phyloP scores from a whole-genome alignment of 2,888 invertebrate species.

The Boloria selene region DNA sequence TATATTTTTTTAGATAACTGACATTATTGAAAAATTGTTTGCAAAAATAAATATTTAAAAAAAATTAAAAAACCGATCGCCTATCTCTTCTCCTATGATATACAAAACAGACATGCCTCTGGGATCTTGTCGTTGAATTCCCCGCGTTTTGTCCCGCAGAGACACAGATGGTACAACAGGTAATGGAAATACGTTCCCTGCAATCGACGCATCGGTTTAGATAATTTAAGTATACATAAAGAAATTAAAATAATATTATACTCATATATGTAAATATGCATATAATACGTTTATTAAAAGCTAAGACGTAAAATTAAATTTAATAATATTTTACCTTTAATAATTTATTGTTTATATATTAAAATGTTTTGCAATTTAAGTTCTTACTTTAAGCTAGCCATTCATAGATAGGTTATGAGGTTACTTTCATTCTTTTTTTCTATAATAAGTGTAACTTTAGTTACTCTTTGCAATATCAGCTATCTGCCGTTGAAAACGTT shows the following conservation, averaged over 20 bases:
- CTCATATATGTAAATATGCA: background rate
- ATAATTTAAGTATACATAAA: conserved; percentile 17
- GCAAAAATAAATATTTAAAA: background rate
- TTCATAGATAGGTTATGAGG: no score
- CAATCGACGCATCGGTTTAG: conserved; percentile 29
- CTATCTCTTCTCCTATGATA: conserved; percentile 38
- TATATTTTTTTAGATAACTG: background rate
- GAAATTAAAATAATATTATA: background rate
- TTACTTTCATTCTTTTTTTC: no score
- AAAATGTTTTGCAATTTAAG: no score
- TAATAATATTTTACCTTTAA: no score
- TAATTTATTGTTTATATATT: no score
- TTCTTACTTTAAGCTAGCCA: no score
- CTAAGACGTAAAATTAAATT: no score
- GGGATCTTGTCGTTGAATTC: conserved; percentile 49
- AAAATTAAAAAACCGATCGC: background rate
- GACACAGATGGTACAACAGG: conserved; percentile 49
- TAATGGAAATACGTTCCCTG: conserved; percentile 46
- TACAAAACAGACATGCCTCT: conserved; percentile 40
- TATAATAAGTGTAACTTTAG: no score
- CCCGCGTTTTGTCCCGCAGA: conserved; percentile 47
- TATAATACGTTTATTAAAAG: background rate
- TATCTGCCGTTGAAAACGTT: no score
- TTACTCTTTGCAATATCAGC: no score
- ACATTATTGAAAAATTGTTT: no score